Evolutionary conservation across 1,140 invertebrate species (phyloP).

Genomic region (Pinna nobilis): DNA sequence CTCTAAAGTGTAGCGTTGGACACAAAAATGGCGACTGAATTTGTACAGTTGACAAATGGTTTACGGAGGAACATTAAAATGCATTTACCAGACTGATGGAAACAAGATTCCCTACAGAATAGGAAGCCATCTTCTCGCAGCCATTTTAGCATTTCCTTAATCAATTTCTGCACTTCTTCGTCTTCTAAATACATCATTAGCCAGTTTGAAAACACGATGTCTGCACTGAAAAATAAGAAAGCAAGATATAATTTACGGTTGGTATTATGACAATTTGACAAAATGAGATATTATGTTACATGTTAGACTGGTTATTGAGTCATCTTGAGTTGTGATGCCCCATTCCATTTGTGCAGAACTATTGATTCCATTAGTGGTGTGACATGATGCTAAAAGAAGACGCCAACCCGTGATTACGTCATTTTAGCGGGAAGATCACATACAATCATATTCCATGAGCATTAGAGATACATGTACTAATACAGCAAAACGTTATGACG

Average conservation of each 20-base stretch:
- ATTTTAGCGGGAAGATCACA: too few species aligned
- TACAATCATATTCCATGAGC: too few species aligned
- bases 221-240: slow-evolving; percentile 44
- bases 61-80: background rate
- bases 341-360: too few species aligned
- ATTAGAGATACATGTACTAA: too few species aligned
- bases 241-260: background rate
- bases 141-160: slow-evolving; percentile 77
- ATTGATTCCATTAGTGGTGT: too few species aligned
- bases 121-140: slow-evolving; percentile 76
- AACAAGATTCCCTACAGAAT: slow-evolving; percentile 76
- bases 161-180: slow-evolving; percentile 75
- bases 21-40: background rate
- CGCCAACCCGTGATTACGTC: too few species aligned
- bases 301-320: too few species aligned
- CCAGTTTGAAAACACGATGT: slow-evolving; percentile 81
- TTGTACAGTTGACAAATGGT: background rate
- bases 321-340: too few species aligned
- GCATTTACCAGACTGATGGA: slow-evolving; percentile 77
- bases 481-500: too few species aligned
- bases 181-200: slow-evolving; percentile 80
- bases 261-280: background rate
- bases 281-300: background rate
- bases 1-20: background rate
- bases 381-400: too few species aligned